Base-by-base conservation (phyloP, 2,797 vertebrate genomes). In the Girardinus metallicus region DNA sequence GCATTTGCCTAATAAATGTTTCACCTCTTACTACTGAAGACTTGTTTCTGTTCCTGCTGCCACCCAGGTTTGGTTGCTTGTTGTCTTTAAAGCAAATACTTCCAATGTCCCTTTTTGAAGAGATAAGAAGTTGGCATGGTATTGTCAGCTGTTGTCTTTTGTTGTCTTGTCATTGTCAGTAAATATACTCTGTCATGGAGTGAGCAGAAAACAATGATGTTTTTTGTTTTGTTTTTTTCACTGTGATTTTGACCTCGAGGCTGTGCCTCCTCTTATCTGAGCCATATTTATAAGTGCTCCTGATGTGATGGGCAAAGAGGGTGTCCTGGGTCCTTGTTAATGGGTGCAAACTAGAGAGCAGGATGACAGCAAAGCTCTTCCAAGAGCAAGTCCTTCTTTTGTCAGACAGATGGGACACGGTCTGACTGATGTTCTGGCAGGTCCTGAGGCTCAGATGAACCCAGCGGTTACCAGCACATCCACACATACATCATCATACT, bases 401-500 rank as follows among this genome's bases (percentile, higher is more conserved):
- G 87, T 93, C 87, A 92, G 80, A 84, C 78, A 90, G 88, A 92
- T 64, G 44, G 76, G 85, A 91, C 85, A 62, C 74, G 64, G 64
- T 85, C 74, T 89, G 85, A 91, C 87, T 83, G 88, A 89, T 89
- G 87, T 88, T 74, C 76, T 76, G 85, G 81, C 72, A 79, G 23
- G 66, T 85, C 92, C 90, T 26, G 60, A 77, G 88, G 87, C 91
- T 71, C 73, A 87, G 78, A 85, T 87, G 76, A 85, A 75, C 81
- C 75, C 73, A 49, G 41, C 68, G 73, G 77, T 84, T 82, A 64
- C 49, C 76, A 75, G 70, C 73, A 49, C 81, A 74, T 74, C 44
- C 41, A 80, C 75, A 82, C 78, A 81, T 49, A 39, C 41, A 78
- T 36, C 44, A 60, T 73, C 60, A 36, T 71, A 64, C 46, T 66